Conservation (phyloP, 2,797 vertebrate species). For the Danio jaintianensis region DNA sequence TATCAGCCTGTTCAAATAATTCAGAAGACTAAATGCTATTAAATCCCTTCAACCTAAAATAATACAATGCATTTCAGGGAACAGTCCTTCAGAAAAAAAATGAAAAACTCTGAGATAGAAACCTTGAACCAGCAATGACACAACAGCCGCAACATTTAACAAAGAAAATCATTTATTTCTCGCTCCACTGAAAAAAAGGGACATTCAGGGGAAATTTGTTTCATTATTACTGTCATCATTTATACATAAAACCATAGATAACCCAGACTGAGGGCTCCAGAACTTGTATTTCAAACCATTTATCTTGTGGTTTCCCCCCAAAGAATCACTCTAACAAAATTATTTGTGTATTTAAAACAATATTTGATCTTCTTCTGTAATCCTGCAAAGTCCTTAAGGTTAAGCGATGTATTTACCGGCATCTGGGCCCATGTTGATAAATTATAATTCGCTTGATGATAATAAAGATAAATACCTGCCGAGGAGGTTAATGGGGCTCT, state of each 20-base stretch:
- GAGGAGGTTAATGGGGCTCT: slow-evolving; percentile 53
- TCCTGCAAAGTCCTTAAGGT: slow-evolving; percentile 56
- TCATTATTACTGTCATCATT: slow-evolving; percentile 79
- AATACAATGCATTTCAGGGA: slow-evolving; percentile 3
- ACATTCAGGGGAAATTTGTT: slow-evolving; percentile 68
- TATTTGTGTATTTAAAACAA: slow-evolving; percentile 37
- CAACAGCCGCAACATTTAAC: slow-evolving; percentile 10
- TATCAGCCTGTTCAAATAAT: background rate
- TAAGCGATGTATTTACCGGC: slow-evolving; percentile 58
- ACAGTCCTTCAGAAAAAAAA: background rate
- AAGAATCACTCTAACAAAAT: slow-evolving; percentile 4
- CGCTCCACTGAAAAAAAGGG: slow-evolving; percentile 64
- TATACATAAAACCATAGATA: slow-evolving; percentile 68
- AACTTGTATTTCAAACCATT: slow-evolving; percentile 51
- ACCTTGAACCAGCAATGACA: slow-evolving; percentile 8
- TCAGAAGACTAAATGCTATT: background rate
- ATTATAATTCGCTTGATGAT: slow-evolving; percentile 45
- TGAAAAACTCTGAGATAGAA: slow-evolving; percentile 4
- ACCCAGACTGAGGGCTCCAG: slow-evolving; percentile 61
- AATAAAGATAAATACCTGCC: slow-evolving; percentile 65
- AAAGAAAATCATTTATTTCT: slow-evolving; percentile 51
- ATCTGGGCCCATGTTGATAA: slow-evolving; percentile 58
- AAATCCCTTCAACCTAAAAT: background rate
- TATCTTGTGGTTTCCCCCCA: slow-evolving; percentile 21
- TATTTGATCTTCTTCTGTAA: slow-evolving; percentile 51